Conservation (phyloP, 1,140 invertebrate species). For the Triops cancriformis region DNA sequence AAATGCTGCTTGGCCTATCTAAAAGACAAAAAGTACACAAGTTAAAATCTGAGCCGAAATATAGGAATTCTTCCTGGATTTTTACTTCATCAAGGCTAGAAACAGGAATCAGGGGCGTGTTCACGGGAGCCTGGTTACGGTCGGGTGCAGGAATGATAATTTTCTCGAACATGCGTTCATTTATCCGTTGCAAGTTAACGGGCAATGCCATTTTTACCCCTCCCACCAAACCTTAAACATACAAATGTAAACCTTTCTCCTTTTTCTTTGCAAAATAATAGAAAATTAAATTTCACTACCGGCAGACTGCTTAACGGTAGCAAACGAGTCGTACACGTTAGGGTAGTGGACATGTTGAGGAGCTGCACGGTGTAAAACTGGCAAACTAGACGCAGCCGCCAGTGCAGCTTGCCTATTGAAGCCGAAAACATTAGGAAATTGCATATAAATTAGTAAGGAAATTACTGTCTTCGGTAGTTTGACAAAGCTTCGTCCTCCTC, state of each 20-base stretch:
- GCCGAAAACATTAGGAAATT: constrained; percentile 16
- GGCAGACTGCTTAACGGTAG: constrained; percentile 54
- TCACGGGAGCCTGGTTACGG: constrained; percentile 52
- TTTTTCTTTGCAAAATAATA: constrained; percentile 24
- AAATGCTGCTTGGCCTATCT: constrained; percentile 78
- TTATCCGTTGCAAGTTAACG: constrained; percentile 59
- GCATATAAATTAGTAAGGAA: not conserved
- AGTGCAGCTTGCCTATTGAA: constrained; percentile 44
- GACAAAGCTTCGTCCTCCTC: constrained; percentile 36
- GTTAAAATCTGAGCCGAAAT: constrained; percentile 30
- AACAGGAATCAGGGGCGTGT: constrained; percentile 60
- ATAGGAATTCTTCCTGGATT: constrained; percentile 23
- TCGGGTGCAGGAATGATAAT: constrained; percentile 73
- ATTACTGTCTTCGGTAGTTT: constrained; percentile 22
- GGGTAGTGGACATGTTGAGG: constrained; percentile 58
- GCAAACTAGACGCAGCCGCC: constrained; percentile 38
- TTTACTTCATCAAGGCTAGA: constrained; percentile 64
- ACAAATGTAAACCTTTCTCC: constrained; percentile 28
- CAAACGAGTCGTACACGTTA: constrained; percentile 70
- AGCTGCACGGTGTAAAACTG: constrained; percentile 38
- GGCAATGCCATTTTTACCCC: constrained; percentile 71
- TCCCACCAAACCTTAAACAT: constrained; percentile 59
- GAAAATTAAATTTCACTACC: constrained; percentile 37
- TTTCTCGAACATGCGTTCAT: constrained; percentile 71
- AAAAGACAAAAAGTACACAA: too few relatives aligned